A percentile compares a stretch with the other conserved stretches of the same genome.
Evolutionary conservation across 2,888 invertebrate species (phyloP).

Genomic region (Megastigmus dorsalis): DNA sequence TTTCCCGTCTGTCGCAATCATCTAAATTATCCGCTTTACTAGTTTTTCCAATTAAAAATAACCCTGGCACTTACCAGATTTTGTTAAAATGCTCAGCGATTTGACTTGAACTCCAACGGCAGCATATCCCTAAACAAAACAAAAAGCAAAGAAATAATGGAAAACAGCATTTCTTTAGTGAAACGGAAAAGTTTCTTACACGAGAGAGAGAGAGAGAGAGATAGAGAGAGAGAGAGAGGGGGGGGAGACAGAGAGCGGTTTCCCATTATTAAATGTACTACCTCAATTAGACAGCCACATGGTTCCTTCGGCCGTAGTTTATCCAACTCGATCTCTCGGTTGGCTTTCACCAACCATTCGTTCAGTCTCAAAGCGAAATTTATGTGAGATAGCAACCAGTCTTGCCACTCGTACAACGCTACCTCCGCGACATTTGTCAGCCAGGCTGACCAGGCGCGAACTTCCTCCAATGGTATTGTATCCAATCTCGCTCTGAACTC

Average conservation of each 20-base stretch:
- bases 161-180: not conserved
- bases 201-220: not conserved
- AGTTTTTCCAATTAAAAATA: slow-evolving; percentile 12
- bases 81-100: not conserved
- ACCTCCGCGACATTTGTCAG: slow-evolving; percentile 63
- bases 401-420: slow-evolving; percentile 62
- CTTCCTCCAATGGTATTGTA: slow-evolving; percentile 60
- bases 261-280: not conserved
- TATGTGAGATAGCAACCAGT: slow-evolving; percentile 63
- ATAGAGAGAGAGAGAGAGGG: not conserved
- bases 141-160: not conserved
- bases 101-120: too few species aligned
- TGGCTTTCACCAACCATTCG: slow-evolving; percentile 55
- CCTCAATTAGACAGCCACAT: not conserved
- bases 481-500: not conserved
- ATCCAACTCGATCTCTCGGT: slow-evolving; percentile 16
- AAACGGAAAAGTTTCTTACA: not conserved
- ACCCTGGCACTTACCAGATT: slow-evolving; percentile 12
- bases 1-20: too few species aligned
- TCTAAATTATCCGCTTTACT: too few species aligned
- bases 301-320: not conserved
- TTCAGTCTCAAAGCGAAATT: slow-evolving; percentile 60
- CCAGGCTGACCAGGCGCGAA: slow-evolving; percentile 67
- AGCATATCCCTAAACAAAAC: slow-evolving; percentile 1
- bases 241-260: not conserved